These are phyloP conservation scores for Phaenicophaeus curvirostris DNA, from an alignment of 2,797 vertebrate species.

Conservation along the genomic window DNA sequence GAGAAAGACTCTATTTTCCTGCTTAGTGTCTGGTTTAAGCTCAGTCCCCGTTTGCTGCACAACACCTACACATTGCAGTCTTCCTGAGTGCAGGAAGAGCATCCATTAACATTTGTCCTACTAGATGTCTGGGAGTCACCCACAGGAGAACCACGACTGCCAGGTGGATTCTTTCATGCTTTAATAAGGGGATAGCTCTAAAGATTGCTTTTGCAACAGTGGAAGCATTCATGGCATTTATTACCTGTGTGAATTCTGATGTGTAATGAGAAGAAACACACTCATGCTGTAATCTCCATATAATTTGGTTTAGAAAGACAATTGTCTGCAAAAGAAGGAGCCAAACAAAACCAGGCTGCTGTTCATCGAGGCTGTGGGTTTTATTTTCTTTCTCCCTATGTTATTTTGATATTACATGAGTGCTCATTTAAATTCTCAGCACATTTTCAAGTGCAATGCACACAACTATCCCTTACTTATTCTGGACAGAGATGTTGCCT, in stretches of 20 bases:
- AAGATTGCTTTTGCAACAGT: neutral
- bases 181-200: neutral
- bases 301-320: neutral
- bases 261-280: neutral
- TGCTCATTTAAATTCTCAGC: neutral
- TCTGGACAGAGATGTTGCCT: neutral
- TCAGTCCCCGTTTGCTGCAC: neutral
- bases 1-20: neutral
- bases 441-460: neutral
- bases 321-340: neutral
- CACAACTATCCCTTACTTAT: neutral
- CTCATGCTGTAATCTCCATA: neutral
- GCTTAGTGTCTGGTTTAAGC: neutral
- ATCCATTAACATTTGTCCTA: neutral
- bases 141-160: rapidly evolving
- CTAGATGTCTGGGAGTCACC: neutral
- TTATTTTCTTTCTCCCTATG: neutral
- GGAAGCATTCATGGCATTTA: neutral
- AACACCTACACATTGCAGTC: neutral
- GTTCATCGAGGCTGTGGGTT: neutral
- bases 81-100: neutral
- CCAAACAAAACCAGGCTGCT: neutral
- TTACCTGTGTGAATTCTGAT: neutral
- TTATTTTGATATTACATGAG: neutral
- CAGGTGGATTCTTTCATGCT: neutral